Percentiles rank a stretch among this genome's conserved stretches.
Evolutionary conservation across 2,797 vertebrate species (phyloP).

Genomic region (Chiloscyllium punctatum): DNA sequence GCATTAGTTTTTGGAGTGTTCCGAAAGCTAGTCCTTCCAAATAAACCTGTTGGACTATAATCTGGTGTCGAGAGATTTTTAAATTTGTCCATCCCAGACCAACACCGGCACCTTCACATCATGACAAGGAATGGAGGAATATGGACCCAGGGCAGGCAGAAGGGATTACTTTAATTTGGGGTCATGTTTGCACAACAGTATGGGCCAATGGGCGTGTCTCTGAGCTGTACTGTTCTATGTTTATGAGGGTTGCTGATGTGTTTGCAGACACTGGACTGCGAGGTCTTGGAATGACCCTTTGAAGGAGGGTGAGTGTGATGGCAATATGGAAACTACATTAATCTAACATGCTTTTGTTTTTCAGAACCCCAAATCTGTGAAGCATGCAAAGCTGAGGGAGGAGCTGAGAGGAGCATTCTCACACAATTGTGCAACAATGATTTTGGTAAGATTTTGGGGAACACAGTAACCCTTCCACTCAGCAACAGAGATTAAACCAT

Average conservation of each 20-base stretch:
- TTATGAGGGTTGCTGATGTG: not conserved
- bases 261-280: not conserved
- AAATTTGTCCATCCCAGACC: too few relatives aligned
- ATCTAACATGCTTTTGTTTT: not conserved
- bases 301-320: not conserved
- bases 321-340: not conserved
- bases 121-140: too few relatives aligned
- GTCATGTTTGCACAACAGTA: too few relatives aligned
- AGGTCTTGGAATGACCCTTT: not conserved
- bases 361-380: slow-evolving; percentile 52
- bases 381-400: slow-evolving; percentile 57
- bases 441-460: slow-evolving; percentile 59
- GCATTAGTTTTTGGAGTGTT: too few relatives aligned
- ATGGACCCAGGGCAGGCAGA: too few relatives aligned
- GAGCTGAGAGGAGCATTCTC: slow-evolving; percentile 60
- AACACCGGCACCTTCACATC: too few relatives aligned
- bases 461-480: not conserved
- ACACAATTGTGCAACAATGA: slow-evolving; percentile 62
- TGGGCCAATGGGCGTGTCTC: too few relatives aligned
- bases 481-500: not conserved
- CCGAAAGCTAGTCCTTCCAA: too few relatives aligned
- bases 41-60: too few relatives aligned
- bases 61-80: too few relatives aligned
- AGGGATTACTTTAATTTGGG: too few relatives aligned
- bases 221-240: too few relatives aligned